Evolutionary conservation across 1,140 invertebrate species (phyloP), one percentile per base, ranked within the genome.

Genomic region (Polypedilum vanderplanki): DNA sequence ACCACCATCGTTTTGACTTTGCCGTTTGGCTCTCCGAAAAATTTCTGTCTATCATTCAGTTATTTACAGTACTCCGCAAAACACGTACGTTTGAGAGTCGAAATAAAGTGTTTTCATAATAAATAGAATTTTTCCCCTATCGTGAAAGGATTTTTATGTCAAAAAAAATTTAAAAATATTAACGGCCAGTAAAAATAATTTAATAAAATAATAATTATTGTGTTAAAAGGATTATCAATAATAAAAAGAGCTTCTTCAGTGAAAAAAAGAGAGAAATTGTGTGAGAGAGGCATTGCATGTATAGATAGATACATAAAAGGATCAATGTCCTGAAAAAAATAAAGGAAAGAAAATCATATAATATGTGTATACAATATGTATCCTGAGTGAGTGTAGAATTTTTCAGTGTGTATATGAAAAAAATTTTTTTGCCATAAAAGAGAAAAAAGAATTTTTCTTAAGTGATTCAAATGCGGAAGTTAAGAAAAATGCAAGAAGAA

Each of bases 391-490:
- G 10, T 57, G 46, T 33, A 57, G 46, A 57, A n/a, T 57, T 12
- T 57, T n/a, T 57, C 12, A n/a, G 46, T 57, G 65, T 70, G 65
- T 22, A 70, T 70, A 22, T 20, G 20, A 18, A 67, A 67, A 18
- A 20, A 70, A 70, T 70, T 70, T 57, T 57, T 57, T 18, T 70
- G 65, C 65, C 20, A 70, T 18, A 70, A 70, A 70, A 70, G 65
- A 70, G 46, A 67, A 20, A 67, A 67, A 67, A 67, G 65, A 70
- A 70, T 18, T 20, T 70, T 70, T 70, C 65, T 70, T 70, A 57
- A 18, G 17, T 70, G 64, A 18, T 18, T 70, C 65, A 70, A 20
- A 70, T 22, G 20, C 65, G 65, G 65, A 70, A 70, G 65, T 70
- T 7, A 70, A 70, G 65, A 22, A 57, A 57, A 70, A 70, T 7